These are phyloP conservation scores for Hystrix cristata DNA, from an alignment of 2,113 vertebrate species.

Conservation along the genomic window DNA sequence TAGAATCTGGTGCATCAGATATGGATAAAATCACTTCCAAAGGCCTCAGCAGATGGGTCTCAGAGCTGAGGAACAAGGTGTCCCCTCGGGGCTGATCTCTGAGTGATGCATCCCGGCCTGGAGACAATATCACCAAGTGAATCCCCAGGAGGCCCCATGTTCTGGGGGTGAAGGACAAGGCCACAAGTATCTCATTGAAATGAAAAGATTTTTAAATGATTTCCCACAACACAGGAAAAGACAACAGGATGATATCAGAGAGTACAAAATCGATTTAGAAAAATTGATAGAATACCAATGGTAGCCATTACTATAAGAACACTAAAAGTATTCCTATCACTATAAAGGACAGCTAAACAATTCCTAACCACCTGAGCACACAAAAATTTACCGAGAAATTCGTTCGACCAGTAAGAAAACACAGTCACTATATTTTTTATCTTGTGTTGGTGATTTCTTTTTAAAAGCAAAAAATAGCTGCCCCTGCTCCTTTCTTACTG, in stretches of 20 bases:
- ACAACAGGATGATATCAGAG: background rate
- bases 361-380: background rate
- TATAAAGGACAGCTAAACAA: constrained; percentile 5
- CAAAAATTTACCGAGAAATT: constrained; percentile 7
- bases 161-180: background rate
- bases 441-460: background rate
- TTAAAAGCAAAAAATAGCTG: constrained; percentile 14
- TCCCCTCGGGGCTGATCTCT: background rate
- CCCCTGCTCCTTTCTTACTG: background rate
- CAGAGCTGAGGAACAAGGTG: background rate
- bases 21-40: constrained; percentile 60
- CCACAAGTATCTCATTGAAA: background rate
- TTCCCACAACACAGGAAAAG: background rate
- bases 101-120: background rate
- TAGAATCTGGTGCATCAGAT: constrained; percentile 64
- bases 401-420: background rate
- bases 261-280: background rate
- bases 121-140: background rate
- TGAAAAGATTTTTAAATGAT: constrained; percentile 7
- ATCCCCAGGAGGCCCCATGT: background rate
- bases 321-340: background rate
- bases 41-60: constrained; percentile 41
- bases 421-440: background rate
- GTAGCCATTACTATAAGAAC: background rate
- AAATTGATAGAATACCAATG: background rate